Percentiles rank a stretch among this genome's conserved stretches.
phyloP scores from a whole-genome alignment of 2,888 invertebrate genomes.

The Anodontia alba region DNA sequence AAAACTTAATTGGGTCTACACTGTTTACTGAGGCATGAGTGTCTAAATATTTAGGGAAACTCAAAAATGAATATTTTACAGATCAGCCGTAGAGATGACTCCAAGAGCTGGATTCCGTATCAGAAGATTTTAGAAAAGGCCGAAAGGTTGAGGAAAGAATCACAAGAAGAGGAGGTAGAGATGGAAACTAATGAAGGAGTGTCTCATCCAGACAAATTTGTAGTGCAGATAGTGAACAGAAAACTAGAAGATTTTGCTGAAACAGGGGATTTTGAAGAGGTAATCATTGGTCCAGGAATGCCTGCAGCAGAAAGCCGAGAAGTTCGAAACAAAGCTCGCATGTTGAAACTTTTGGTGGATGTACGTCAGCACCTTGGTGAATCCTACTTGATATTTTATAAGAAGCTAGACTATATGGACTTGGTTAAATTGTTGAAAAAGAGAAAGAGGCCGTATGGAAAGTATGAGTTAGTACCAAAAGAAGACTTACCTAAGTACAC shows the following conservation, averaged over 20 bases:
- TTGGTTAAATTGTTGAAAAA: conserved; percentile 49
- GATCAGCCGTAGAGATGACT: conserved; percentile 63
- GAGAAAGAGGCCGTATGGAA: conserved; percentile 58
- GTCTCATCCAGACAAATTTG: conserved; percentile 32
- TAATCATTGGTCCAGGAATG: conserved; percentile 71
- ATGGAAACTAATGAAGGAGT: conserved; percentile 33
- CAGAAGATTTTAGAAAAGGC: conserved; percentile 57
- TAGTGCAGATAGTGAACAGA: conserved; percentile 39
- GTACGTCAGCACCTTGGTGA: conserved; percentile 58
- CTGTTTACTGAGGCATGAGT: no score
- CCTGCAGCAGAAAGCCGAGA: conserved; percentile 56
- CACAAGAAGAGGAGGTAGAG: conserved; percentile 38
- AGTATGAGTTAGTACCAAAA: conserved; percentile 60
- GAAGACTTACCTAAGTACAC: conserved; percentile 59
- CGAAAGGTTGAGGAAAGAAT: conserved; percentile 34
- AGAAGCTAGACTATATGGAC: conserved; percentile 55
- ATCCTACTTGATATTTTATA: conserved; percentile 59
- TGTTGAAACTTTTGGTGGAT: conserved; percentile 42
- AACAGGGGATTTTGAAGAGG: conserved; percentile 57
- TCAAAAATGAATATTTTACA: conserved; percentile 16
- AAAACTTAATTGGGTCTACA: no score
- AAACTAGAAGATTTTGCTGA: conserved; percentile 57
- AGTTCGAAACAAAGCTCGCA: conserved; percentile 43
- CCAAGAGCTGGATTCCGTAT: conserved; percentile 66
- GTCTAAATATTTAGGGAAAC: no score